Evolutionary conservation across 2,113 vertebrate genomes (phyloP).

Genomic region (Notothenia rossii): DNA sequence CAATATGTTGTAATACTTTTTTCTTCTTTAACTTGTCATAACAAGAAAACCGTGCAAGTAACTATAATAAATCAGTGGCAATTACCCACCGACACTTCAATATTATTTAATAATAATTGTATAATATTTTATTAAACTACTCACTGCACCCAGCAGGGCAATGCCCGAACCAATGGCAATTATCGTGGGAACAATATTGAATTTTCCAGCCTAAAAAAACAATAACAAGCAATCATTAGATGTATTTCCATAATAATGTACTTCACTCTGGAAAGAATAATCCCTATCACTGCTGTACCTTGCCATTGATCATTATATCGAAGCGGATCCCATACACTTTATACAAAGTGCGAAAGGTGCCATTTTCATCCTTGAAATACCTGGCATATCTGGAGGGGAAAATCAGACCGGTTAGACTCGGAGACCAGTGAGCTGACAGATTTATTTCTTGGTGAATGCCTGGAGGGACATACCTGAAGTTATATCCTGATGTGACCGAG

Average conservation of each 20-base stretch:
- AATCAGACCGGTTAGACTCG: neutral
- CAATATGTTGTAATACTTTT: too few relatives aligned
- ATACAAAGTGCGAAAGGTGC: conserved; percentile 88
- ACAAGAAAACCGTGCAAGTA: too few relatives aligned
- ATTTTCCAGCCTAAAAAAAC: conserved; percentile 92
- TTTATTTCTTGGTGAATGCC: neutral
- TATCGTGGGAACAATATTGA: conserved; percentile 93
- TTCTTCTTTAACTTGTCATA: too few relatives aligned
- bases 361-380: conserved; percentile 88
- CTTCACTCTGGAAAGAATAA: neutral
- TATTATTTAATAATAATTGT: too few relatives aligned
- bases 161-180: conserved; percentile 94
- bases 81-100: neutral
- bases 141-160: conserved; percentile 93
- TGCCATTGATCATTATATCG: conserved; percentile 94
- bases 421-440: neutral
- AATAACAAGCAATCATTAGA: conserved; percentile 30
- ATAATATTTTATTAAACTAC: conserved; percentile 69
- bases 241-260: neutral
- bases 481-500: conserved; percentile 91
- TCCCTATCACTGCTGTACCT: conserved; percentile 80
- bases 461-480: conserved; percentile 89
- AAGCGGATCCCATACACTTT: conserved; percentile 98
- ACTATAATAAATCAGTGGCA: neutral
- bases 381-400: conserved; percentile 87